Percentiles rank a stretch among this genome's conserved stretches.
Evolutionary conservation across 2,113 vertebrate genomes (phyloP).

Genomic region (Corythornis madagascariensis): DNA sequence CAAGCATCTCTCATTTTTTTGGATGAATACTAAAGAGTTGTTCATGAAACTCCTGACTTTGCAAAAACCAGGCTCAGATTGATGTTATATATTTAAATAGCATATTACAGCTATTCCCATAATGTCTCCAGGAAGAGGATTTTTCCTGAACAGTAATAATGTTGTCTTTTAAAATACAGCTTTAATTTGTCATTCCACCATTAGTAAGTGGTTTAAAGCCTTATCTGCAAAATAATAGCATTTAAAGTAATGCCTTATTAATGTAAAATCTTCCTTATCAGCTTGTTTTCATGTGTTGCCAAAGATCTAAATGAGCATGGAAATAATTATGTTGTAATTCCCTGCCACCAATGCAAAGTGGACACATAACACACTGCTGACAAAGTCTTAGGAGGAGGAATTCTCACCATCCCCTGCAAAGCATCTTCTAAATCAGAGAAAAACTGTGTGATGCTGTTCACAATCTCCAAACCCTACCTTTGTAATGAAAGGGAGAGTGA

Average conservation of each 20-base stretch:
- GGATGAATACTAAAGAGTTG: neutral
- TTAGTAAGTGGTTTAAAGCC: neutral
- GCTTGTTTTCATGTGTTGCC: slow-evolving; percentile 11
- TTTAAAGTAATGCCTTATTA: slow-evolving; percentile 17
- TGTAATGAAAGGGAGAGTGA: neutral
- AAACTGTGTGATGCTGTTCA: neutral
- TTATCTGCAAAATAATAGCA: slow-evolving; percentile 2
- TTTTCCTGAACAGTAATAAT: neutral
- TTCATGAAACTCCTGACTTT: neutral
- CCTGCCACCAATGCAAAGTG: neutral
- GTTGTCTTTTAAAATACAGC: neutral
- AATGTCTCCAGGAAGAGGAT: neutral
- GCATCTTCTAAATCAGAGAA: neutral
- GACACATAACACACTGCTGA: neutral
- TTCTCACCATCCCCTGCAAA: neutral
- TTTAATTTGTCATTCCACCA: neutral
- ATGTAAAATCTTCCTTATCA: neutral
- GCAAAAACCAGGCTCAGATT: neutral
- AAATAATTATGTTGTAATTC: slow-evolving; percentile 15
- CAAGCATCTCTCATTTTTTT: neutral
- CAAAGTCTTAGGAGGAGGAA: neutral
- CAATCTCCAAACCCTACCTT: neutral
- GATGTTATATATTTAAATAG: neutral
- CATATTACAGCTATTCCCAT: neutral
- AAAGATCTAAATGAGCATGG: neutral